Evolutionary conservation across 37 sponge, comb jelly and placozoan species (phyloP), one percentile per base, ranked within the genome.

Genomic region (Haliclona indistincta): DNA sequence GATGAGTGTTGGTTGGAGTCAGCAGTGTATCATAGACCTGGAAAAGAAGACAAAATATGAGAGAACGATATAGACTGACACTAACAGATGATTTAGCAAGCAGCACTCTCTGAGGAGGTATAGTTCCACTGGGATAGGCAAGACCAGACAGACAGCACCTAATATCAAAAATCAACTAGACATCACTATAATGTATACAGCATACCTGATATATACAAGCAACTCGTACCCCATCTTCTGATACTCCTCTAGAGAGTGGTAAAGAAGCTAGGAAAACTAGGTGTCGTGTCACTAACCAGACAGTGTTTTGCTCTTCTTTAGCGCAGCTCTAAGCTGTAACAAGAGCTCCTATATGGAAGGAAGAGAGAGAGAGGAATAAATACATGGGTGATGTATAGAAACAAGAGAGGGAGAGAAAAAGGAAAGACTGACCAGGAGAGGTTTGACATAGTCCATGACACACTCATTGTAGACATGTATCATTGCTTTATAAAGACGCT

Each of bases 121-220:
- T 81, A 10, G 39, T 77, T 20, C 94, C 94, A 29, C 43, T 63
- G 15, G 94, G 94, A 41, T 93, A 93, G 40, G 73, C 90, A 23
- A 88, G 60, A 2, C 94, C 94, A 75, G 86, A 75, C 28, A 88
- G 40, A 70, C 86, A 85, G 43, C 90, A 88, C 73, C 94, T 93
- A 42, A 1, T 38, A 8, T 10, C 11, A 26, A 41, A 23, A 25
- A 60, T 35, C 33, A 55, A 23, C 29, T n/a, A 67, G 2, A 39
- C 28, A 35, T 17, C 60, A 75, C 35, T 35, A 20, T 35, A 62
- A 26, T 23, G 35, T 38, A 64, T n/a, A 4, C 39, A 71, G 2
- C 55, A 20, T 56, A 91, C 92, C 92, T 87, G 74, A 93, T 89
- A 43, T 89, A 93, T 35, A 93, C 90, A 23, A 93, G 79, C 41